These are phyloP conservation scores for Falco concolor DNA, from an alignment of 2,797 vertebrate genomes.

Conservation along the genomic window DNA sequence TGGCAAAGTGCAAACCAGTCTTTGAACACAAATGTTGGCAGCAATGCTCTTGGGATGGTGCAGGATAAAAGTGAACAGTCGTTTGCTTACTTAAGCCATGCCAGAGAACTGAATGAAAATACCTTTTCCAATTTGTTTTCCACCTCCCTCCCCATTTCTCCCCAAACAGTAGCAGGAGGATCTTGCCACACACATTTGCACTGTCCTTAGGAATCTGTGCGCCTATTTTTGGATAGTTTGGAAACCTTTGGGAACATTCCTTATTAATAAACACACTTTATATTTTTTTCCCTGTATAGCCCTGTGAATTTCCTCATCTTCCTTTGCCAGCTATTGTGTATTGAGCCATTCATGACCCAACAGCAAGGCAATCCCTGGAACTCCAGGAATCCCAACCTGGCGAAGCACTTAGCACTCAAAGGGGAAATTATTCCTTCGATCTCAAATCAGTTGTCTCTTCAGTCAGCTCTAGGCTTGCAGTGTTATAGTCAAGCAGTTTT, in stretches of 20 bases:
- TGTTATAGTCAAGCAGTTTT: not conserved
- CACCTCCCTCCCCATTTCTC: not conserved
- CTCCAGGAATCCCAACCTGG: slow-evolving; percentile 10
- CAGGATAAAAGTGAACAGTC: not conserved
- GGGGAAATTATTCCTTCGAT: not conserved
- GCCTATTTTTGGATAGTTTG: slow-evolving; percentile 13
- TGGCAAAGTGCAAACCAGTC: not conserved
- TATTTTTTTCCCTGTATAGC: not conserved
- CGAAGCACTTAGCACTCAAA: not conserved
- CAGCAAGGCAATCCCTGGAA: slow-evolving; percentile 1
- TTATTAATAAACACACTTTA: slow-evolving; percentile 15
- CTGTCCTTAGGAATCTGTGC: not conserved
- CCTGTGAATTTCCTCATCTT: not conserved
- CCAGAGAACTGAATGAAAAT: not conserved
- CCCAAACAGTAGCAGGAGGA: not conserved
- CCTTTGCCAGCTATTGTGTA: slow-evolving; percentile 28
- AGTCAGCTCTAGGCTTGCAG: not conserved
- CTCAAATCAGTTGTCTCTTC: not conserved
- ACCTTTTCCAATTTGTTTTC: not conserved
- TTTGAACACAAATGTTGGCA: not conserved
- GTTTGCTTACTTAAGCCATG: not conserved
- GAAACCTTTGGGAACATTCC: slow-evolving; percentile 24
- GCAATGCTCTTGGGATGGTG: not conserved
- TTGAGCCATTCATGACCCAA: not conserved
- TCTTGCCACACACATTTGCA: not conserved